Conservation (phyloP, 1,140 invertebrate species). For the Neodiprion pinetum region DNA sequence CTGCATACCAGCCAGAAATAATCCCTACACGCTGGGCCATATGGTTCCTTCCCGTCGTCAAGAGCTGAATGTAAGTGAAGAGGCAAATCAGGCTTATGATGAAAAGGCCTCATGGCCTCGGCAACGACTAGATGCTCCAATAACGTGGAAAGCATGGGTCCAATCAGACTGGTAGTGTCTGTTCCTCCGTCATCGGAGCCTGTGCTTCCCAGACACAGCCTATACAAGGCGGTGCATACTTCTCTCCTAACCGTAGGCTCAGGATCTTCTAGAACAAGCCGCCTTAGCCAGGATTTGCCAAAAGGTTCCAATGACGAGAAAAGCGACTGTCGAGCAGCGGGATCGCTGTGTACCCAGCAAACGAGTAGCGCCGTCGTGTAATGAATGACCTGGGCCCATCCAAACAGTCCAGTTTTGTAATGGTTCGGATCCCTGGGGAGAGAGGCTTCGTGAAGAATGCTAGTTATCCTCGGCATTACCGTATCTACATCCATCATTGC, state of each 20-base stretch:
- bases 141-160: conserved; percentile 81
- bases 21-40: conserved; percentile 90
- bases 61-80: conserved; percentile 64
- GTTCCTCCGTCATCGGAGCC: conserved; percentile 66
- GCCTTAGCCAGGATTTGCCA: conserved; percentile 70
- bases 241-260: conserved; percentile 87
- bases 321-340: conserved; percentile 68
- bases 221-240: conserved; percentile 87
- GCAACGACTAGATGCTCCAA: conserved; percentile 82
- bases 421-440: conserved; percentile 78
- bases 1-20: conserved; percentile 93
- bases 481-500: conserved; percentile 83
- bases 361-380: conserved; percentile 83
- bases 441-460: conserved; percentile 86
- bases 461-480: conserved; percentile 83
- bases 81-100: conserved; percentile 55
- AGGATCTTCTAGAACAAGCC: conserved; percentile 83
- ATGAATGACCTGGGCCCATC: conserved; percentile 82
- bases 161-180: conserved; percentile 67
- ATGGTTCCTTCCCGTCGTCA: conserved; percentile 89
- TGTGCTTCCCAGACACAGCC: conserved; percentile 79
- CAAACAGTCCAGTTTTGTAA: conserved; percentile 89
- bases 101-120: conserved; percentile 81
- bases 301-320: conserved; percentile 73
- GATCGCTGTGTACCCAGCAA: conserved; percentile 83